A percentile compares a stretch with the other conserved stretches of the same genome.
Conservation (phyloP, 2,888 invertebrate genomes). For the Apodemia duryi region DNA sequence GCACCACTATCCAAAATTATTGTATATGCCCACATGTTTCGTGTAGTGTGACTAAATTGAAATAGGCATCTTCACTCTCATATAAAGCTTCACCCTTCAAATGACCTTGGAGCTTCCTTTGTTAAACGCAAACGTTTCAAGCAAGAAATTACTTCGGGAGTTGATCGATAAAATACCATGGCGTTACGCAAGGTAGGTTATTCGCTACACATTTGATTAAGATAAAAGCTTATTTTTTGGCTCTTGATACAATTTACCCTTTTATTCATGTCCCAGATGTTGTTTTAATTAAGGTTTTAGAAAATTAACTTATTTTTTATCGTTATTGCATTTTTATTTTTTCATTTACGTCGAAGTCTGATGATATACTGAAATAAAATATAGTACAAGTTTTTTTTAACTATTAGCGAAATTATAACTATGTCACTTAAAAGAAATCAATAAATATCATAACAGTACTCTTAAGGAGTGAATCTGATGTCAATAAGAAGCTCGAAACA, state of each 20-base stretch:
- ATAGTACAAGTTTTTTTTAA: no score
- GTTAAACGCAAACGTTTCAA: constrained; percentile 22
- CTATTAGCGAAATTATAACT: no score
- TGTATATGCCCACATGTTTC: not conserved
- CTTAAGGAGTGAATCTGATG: no score
- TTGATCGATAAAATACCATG: constrained; percentile 19
- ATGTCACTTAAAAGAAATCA: no score
- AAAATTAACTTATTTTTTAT: no score
- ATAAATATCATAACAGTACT: no score
- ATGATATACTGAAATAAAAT: no score
- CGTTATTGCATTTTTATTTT: no score
- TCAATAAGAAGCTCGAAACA: no score
- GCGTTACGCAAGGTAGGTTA: not conserved
- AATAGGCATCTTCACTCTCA: not conserved
- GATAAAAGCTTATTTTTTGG: not conserved
- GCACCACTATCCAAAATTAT: constrained; percentile 4
- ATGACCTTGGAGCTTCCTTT: constrained; percentile 22
- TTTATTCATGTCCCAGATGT: constrained; percentile 1
- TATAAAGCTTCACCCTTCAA: constrained; percentile 17
- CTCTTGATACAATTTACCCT: constrained; percentile 5
- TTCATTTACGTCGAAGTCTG: no score
- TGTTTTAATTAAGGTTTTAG: not conserved
- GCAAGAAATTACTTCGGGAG: constrained; percentile 20
- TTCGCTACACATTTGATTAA: not conserved
- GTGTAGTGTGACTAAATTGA: not conserved